phyloP scores from a whole-genome alignment of 2,113 vertebrate genomes.

The Hypanus sabinus region DNA sequence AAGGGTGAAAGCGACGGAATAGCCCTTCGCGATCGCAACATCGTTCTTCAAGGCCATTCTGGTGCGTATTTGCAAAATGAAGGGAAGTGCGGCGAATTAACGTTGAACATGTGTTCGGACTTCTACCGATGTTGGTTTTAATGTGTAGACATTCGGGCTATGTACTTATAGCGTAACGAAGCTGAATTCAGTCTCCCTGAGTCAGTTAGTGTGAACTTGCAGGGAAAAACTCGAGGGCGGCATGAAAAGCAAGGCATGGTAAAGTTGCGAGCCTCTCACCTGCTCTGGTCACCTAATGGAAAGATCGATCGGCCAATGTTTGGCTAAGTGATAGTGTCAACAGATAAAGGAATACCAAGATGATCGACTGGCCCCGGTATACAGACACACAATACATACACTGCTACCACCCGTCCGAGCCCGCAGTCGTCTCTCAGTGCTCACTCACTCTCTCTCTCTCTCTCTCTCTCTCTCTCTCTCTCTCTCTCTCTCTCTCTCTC shows the following conservation, averaged over 20 bases:
- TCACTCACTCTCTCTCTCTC: not conserved
- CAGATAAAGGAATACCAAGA: conserved; percentile 59
- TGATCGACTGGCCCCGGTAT: conserved; percentile 47
- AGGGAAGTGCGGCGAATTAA: not conserved
- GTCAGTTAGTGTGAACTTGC: conserved; percentile 2
- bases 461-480: too few species aligned
- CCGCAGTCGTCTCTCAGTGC: conserved; percentile 36
- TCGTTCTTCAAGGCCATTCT: conserved; percentile 3
- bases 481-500: too few species aligned
- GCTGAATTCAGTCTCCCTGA: not conserved
- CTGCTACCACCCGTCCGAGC: not conserved
- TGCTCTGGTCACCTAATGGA: conserved; percentile 66
- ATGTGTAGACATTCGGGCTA: not conserved
- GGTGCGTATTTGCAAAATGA: not conserved
- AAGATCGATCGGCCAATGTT: conserved; percentile 75
- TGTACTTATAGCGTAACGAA: not conserved
- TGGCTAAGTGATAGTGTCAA: conserved; percentile 72
- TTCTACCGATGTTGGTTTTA: not conserved
- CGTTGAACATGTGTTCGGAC: not conserved
- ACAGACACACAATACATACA: conserved; percentile 35
- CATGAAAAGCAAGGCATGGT: not conserved
- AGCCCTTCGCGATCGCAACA: not conserved
- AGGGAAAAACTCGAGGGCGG: not conserved
- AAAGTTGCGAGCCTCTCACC: conserved; percentile 55
- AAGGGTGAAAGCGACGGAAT: not conserved